Conservation (phyloP, 30 jellyfish, hydroid and myxozoan genomes). For the Mastigias papua region DNA sequence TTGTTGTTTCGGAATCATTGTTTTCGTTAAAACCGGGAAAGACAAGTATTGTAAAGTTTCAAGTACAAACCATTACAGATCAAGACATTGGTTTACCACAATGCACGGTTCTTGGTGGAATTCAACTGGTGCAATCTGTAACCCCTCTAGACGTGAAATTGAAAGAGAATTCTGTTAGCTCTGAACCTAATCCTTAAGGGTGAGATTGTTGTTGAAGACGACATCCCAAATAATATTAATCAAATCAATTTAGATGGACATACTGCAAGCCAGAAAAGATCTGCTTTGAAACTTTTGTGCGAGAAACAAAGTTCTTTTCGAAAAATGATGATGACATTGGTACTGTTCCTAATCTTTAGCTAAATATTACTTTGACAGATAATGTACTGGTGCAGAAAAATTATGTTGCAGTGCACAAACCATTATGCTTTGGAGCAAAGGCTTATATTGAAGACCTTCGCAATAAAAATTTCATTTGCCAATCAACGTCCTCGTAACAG, state of each 20-base stretch:
- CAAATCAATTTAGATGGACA: slow-evolving; percentile 14
- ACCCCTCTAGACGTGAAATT: slow-evolving; percentile 31
- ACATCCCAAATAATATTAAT: neutral
- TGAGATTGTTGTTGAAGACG: neutral
- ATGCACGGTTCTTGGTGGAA: slow-evolving; percentile 38
- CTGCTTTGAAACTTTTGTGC: slow-evolving; percentile 8
- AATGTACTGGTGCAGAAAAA: slow-evolving; percentile 16
- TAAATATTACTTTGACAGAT: slow-evolving; percentile 31
- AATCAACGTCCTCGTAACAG: too few species aligned
- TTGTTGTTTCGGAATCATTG: slow-evolving; percentile 37
- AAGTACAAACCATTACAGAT: slow-evolving; percentile 41
- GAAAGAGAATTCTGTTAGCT: neutral
- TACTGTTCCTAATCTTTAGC: slow-evolving; percentile 13
- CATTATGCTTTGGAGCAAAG: slow-evolving; percentile 33
- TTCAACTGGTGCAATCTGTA: slow-evolving; percentile 61
- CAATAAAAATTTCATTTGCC: neutral
- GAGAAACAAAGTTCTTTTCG: slow-evolving; percentile 18
- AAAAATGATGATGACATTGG: slow-evolving; percentile 36
- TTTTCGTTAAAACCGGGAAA: slow-evolving; percentile 37
- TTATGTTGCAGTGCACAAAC: slow-evolving; percentile 25
- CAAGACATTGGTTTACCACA: slow-evolving; percentile 51
- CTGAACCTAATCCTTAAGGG: neutral
- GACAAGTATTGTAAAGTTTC: slow-evolving; percentile 31
- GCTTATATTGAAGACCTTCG: slow-evolving; percentile 33
- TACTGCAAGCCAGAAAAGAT: slow-evolving; percentile 1